Percentiles rank a stretch among this genome's conserved stretches.
Conservation (phyloP, 2,797 vertebrate species). For the Danio albolineatus region DNA sequence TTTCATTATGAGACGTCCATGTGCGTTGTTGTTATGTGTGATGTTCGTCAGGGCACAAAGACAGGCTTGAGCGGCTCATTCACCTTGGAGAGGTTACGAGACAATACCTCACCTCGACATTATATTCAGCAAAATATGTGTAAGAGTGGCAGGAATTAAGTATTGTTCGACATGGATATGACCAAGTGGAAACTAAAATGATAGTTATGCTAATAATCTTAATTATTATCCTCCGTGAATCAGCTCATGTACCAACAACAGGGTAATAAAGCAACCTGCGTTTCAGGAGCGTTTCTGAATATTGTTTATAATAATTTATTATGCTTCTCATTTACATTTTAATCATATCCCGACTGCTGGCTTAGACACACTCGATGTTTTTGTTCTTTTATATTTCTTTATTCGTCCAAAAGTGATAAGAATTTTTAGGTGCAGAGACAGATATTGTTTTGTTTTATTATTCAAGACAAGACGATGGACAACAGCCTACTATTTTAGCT, state of each 20-base stretch:
- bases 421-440: neutral
- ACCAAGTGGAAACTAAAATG: too few species aligned
- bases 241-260: neutral
- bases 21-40: slow-evolving; percentile 32
- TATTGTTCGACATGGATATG: neutral
- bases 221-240: neutral
- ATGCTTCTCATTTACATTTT: neutral
- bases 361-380: neutral
- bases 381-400: neutral
- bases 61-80: slow-evolving; percentile 10
- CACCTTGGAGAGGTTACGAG: slow-evolving; percentile 54
- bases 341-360: neutral
- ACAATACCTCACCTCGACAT: neutral
- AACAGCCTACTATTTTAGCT: neutral
- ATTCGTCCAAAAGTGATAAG: neutral
- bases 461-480: neutral
- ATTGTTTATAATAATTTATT: neutral
- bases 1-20: neutral
- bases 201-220: neutral
- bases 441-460: neutral
- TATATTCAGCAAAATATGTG: neutral
- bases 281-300: neutral
- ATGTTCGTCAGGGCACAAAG: neutral
- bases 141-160: neutral
- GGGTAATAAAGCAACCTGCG: neutral